Base-by-base conservation (phyloP, 2,113 vertebrate genomes). In the Aegithalos caudatus region DNA sequence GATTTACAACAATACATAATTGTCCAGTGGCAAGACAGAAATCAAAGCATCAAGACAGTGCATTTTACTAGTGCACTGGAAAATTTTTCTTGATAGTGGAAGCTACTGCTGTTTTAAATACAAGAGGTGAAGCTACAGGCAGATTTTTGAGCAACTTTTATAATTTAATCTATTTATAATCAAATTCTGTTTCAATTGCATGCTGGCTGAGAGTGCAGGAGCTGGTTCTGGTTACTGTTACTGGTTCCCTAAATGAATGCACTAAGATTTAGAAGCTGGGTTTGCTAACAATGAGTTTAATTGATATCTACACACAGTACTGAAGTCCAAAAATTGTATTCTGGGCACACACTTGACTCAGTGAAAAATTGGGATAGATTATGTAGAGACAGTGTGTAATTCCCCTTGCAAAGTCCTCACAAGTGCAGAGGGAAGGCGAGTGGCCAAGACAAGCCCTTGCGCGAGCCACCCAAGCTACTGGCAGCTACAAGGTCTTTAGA, bases 291-390 rank as follows among this genome's bases (percentile, higher is more conserved):
- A 73, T 87, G 74, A 77, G 54, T 82, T 86, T 92, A 95, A 91
- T 94, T 95, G 87, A 25, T 93, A 50, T 77, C 91, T 95, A 35
- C 84, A 51, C 78, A 54, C 27, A 78, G 40, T 56, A 20, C 67
- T 88, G 81, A 93, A 97, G 62, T 94, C 81, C 72, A 31, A 44
- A 76, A 86, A 94, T 94, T 91, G 50, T 94, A 95, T 95, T 95
- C 92, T 11, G 19, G 60, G 82, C 93, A 97, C 94, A 95, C 62
- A 40, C 81, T 92, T 66, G 79, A 85, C 70, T 94, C 62, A 35
- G 77, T 94, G 87, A 95, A 83, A 95, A 91, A 91, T 44, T 82
- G 73, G 91, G 95, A 71, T 81, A 82, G 86, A 87, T 95, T 94
- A 76, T 93, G 85, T 97, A 70, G 74, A 81, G 81, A 17, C 58